A percentile compares a stretch with the other conserved stretches of the same genome.
Conservation (phyloP, 2,888 invertebrate genomes). For the Yponomeuta evonymella region DNA sequence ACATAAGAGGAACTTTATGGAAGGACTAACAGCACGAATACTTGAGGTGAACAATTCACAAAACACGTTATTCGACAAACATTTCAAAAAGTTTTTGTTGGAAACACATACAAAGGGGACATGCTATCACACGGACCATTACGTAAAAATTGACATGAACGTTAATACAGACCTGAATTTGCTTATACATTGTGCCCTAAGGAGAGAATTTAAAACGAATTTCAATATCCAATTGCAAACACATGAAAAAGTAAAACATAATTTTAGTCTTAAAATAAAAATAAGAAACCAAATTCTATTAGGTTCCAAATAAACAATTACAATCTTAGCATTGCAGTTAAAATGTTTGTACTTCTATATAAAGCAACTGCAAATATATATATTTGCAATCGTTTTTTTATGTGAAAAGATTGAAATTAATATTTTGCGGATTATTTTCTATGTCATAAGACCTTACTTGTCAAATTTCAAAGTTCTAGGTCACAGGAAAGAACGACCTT, state of each 20-base stretch:
- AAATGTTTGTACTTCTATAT: too few species aligned
- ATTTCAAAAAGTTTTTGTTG: background rate
- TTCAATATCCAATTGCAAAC: slow-evolving; percentile 10
- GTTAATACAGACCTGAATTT: slow-evolving; percentile 72
- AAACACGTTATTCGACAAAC: background rate
- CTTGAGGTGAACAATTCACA: background rate
- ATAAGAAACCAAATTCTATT: too few species aligned
- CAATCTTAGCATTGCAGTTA: too few species aligned
- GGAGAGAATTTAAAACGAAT: slow-evolving; percentile 46
- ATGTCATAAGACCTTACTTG: too few species aligned
- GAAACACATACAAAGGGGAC: slow-evolving; percentile 14
- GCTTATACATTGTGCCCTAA: slow-evolving; percentile 74
- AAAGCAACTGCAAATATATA: too few species aligned
- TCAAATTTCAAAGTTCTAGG: too few species aligned
- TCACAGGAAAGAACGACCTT: too few species aligned
- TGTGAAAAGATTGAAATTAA: too few species aligned
- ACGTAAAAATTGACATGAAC: slow-evolving; percentile 47
- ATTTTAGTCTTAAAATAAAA: background rate
- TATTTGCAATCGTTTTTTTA: too few species aligned
- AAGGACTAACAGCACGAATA: background rate
- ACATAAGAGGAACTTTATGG: background rate
- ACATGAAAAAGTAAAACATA: background rate
- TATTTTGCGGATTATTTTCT: too few species aligned
- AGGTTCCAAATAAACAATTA: too few species aligned
- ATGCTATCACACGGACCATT: slow-evolving; percentile 37